Percentiles rank a stretch among this genome's conserved stretches.
Conservation (phyloP, 1,140 invertebrate species). For the Cotesia glomerata region DNA sequence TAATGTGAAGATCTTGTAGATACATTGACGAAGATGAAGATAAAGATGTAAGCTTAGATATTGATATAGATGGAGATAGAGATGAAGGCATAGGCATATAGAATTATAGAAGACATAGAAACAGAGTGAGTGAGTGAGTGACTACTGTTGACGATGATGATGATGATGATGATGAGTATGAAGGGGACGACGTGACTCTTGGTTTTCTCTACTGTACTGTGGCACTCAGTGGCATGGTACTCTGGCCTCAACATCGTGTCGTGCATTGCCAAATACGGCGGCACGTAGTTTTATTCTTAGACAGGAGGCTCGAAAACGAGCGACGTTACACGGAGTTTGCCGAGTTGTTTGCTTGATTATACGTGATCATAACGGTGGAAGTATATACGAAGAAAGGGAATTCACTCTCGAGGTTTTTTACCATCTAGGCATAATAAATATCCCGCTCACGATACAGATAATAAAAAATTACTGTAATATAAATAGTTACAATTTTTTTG, state of each 20-base stretch:
- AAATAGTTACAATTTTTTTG: not conserved
- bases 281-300: conserved; percentile 39
- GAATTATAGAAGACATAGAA: no score
- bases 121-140: no score
- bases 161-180: not conserved
- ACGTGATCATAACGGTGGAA: conserved; percentile 13
- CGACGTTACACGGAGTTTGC: conserved; percentile 28
- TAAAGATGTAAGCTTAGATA: no score
- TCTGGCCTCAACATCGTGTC: not conserved
- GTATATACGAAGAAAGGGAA: conserved; percentile 13
- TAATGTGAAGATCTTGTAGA: not conserved
- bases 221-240: conserved; percentile 11
- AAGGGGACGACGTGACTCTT: not conserved
- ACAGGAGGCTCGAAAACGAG: conserved; percentile 25
- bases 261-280: conserved; percentile 40
- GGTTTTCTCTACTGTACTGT: not conserved
- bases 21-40: no score
- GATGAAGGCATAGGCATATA: no score
- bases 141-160: no score
- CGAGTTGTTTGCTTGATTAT: conserved; percentile 17
- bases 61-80: no score
- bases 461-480: not conserved
- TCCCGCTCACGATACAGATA: not conserved
- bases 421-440: conserved; percentile 13
- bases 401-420: conserved; percentile 2